Evolutionary conservation across 2,113 vertebrate species (phyloP), one percentile per base, ranked within the genome.

Genomic region (Eudyptes chrysolophus): DNA sequence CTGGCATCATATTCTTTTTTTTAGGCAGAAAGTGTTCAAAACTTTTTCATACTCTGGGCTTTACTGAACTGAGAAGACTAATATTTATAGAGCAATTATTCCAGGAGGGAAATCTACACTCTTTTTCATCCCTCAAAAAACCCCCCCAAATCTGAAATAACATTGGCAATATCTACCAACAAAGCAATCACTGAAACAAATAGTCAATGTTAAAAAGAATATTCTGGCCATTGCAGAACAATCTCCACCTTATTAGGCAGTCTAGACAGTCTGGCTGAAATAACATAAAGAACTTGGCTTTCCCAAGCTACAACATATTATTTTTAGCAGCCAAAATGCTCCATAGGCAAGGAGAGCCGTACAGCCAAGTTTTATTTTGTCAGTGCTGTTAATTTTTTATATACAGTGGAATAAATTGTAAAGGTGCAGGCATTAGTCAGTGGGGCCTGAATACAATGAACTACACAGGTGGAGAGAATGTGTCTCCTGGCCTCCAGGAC

Each of bases 151-250:
- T 69, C 40, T 84, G 76, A 94, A 89, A 62, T 75, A 78, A 68
- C 61, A 25, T 24, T 44, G 38, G 36, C 70, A 87, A 49, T 89
- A 51, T 51, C 77, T 91, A 92, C 42, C 64, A 93, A 89, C 52
- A 90, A 89, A 94, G 46, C 72, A 87, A 92, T 76, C 36, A 36
- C 61, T 81, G 81, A 92, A 90, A 95, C 40, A 92, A 96, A 90
- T 49, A 87, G 84, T 58, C 93, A 62, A 57, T 64, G 54, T 91
- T 92, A 89, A 87, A 96, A 92, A 79, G 68, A 92, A 70, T 74
- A 92, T 70, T 70, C 58, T 95, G 80, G 34, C 69, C 70, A 70
- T 79, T 74, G 20, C 40, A 87, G 89, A 94, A 82, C 42, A 87
- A 54, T 46, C 64, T 68, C 29, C 38, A 72, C 49, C 64, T 93